Evolutionary conservation across 2,113 vertebrate species (phyloP).

Genomic region (Drymodes brunneopygia): DNA sequence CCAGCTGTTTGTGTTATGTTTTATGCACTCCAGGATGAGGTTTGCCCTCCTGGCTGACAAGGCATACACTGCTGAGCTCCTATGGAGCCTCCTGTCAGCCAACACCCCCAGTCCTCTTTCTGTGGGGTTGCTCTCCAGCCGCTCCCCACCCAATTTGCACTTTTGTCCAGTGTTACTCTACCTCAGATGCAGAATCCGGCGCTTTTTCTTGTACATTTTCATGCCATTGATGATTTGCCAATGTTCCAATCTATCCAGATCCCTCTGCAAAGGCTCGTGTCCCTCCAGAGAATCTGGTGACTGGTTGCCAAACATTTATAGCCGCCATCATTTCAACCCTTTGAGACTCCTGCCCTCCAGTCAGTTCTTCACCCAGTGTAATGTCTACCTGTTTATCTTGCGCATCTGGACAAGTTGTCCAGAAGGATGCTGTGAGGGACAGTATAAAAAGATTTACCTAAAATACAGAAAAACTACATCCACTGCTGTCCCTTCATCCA

Average conservation of each 20-base stretch:
- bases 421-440: not conserved
- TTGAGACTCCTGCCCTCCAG: not conserved
- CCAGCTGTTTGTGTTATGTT: not conserved
- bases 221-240: not conserved
- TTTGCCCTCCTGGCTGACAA: not conserved
- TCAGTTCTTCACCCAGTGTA: not conserved
- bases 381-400: not conserved
- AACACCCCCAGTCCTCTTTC: not conserved
- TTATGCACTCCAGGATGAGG: not conserved
- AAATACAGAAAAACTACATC: not conserved
- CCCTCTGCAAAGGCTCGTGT: not conserved
- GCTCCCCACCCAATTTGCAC: not conserved
- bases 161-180: not conserved
- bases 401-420: not conserved
- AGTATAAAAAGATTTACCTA: not conserved
- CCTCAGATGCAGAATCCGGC: not conserved
- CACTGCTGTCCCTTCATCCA: not conserved
- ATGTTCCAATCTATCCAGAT: not conserved
- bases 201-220: not conserved
- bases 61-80: not conserved
- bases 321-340: not conserved
- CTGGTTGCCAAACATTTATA: not conserved
- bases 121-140: not conserved
- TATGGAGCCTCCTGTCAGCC: not conserved
- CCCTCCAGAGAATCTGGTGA: fast-evolving